Conservation (phyloP, 2,888 invertebrate genomes). For the Euspilapteryx auroguttella region DNA sequence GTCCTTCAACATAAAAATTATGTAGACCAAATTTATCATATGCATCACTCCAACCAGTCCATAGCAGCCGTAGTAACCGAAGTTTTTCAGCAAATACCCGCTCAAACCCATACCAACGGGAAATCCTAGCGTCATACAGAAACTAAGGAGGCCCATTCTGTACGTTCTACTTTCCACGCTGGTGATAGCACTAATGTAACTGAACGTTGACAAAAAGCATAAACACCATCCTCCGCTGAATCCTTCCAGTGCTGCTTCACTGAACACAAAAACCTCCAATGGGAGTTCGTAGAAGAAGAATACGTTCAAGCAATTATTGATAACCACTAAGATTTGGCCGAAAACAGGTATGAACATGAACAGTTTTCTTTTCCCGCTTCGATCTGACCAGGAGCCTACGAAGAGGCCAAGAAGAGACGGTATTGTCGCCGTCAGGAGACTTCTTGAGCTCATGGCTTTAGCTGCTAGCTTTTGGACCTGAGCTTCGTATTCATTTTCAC, state of each 20-base stretch:
- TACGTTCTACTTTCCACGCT: slow-evolving; percentile 75
- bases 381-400: slow-evolving; percentile 75
- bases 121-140: slow-evolving; percentile 81
- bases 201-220: slow-evolving; percentile 78
- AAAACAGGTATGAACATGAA: slow-evolving; percentile 73
- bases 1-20: slow-evolving; percentile 67
- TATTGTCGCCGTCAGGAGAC: slow-evolving; percentile 75
- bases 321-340: slow-evolving; percentile 70
- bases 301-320: slow-evolving; percentile 74
- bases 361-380: slow-evolving; percentile 66
- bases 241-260: slow-evolving; percentile 76
- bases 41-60: slow-evolving; percentile 68
- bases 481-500: slow-evolving; percentile 48
- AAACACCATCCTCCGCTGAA: slow-evolving; percentile 81
- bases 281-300: slow-evolving; percentile 73
- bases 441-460: slow-evolving; percentile 76
- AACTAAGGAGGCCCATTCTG: slow-evolving; percentile 81
- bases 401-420: slow-evolving; percentile 78
- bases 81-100: slow-evolving; percentile 69
- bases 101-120: slow-evolving; percentile 86
- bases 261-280: slow-evolving; percentile 73
- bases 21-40: slow-evolving; percentile 68
- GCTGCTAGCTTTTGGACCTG: slow-evolving; percentile 70
- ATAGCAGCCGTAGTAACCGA: slow-evolving; percentile 80
- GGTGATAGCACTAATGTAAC: slow-evolving; percentile 82